Base-by-base conservation (phyloP, 2,113 vertebrate species). In the Oryzias melastigma region DNA sequence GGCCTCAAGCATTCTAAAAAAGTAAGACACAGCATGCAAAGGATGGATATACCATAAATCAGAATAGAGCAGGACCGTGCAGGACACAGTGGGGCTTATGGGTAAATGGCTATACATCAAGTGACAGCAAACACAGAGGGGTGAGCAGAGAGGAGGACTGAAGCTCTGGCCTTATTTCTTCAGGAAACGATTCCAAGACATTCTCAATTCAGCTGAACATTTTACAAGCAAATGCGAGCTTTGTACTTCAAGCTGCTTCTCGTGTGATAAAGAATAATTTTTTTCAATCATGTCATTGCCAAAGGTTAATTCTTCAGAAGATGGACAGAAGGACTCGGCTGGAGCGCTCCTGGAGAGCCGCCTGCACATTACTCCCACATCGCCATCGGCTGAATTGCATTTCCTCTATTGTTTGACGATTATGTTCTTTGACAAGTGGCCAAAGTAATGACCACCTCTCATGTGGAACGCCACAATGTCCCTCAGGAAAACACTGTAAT, bases 231-330 rank as follows among this genome's bases (percentile, higher is more conserved):
- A 84, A 68, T 69, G 78, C 62, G 73, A 73, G 57, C 69, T 65
- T 80, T 73, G 57, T 44, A 35, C 56, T 62, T 56, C 47, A 42
- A 49, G 8, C 35, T 46, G 22, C 15, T 65, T 22, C 42, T 40
- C 40, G 25, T 24, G 35, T 47, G 58, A 46, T 47, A 40, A 71
- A 71, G 47, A 82, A 78, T 65, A 73, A 92, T 91, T 92, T 90
- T 35, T 84, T 83, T 89, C 87, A 88, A 92, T 92, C 88, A 90
- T 84, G 87, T 92, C 91, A 91, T 68, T 52, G 62, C 71, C 73
- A 70, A 77, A 76, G 67, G 70, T 78, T 79, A 67, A 85, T 71
- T 76, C 71, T 40, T 77, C 73, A 77, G 56, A 76, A 74, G 53
- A 42, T 44, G 57, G 77, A 81, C 58, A 67, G 61, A 71, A 74